Percentiles rank a stretch among this genome's conserved stretches.
Evolutionary conservation across 2,888 invertebrate genomes (phyloP).

Genomic region (Thymelicus lineola): DNA sequence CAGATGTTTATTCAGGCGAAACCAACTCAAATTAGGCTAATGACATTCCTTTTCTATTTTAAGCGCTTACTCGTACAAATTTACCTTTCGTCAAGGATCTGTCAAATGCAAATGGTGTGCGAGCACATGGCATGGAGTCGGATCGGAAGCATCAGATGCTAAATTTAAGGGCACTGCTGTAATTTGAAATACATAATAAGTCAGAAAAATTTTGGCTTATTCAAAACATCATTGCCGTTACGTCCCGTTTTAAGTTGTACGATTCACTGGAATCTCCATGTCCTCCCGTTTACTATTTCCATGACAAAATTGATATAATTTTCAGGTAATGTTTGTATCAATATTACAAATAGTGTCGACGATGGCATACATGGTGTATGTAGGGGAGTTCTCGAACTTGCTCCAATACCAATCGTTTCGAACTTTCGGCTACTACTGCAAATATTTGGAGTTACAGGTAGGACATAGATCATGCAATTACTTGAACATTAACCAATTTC

Average conservation of each 20-base stretch:
- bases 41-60: neutral
- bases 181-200: no score
- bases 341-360: slow-evolving; percentile 65
- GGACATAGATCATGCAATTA: neutral
- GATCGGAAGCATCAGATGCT: no score
- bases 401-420: slow-evolving; percentile 71
- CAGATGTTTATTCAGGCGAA: neutral
- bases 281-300: no score
- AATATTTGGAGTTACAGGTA: slow-evolving; percentile 69
- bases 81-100: neutral
- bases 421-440: slow-evolving; percentile 67
- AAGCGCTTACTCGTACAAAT: neutral
- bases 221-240: no score
- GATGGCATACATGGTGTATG: slow-evolving; percentile 70
- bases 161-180: no score
- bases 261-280: no score
- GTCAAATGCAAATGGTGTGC: neutral
- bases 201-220: no score
- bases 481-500: no score
- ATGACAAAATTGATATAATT: neutral
- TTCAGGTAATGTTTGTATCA: slow-evolving; percentile 67
- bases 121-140: no score
- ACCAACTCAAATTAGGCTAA: neutral
- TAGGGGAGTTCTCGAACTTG: slow-evolving; percentile 75
- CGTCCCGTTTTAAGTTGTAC: no score